These are phyloP conservation scores for Lindbergichthys nudifrons DNA, from an alignment of 2,797 vertebrate genomes.

Conservation along the genomic window DNA sequence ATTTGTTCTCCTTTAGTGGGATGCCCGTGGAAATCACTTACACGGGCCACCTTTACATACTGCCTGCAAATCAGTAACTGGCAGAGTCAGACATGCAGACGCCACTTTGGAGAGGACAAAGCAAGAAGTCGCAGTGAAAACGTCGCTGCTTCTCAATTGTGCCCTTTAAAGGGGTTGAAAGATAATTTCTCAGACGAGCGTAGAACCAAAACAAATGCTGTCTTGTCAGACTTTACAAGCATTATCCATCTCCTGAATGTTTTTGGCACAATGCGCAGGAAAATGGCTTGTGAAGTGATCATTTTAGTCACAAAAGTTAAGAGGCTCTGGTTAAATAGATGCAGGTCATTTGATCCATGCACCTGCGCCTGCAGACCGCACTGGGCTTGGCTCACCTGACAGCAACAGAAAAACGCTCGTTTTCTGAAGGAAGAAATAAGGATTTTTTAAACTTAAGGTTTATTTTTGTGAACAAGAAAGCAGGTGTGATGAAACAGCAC, in stretches of 20 bases:
- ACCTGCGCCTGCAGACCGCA: conserved; percentile 52
- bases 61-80: conserved; percentile 98
- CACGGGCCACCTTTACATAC: conserved; percentile 96
- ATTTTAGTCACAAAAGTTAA: conserved; percentile 72
- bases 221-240: conserved; percentile 83
- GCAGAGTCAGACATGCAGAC: conserved; percentile 98
- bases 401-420: background rate
- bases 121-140: conserved; percentile 82
- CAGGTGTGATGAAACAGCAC: conserved; percentile 43
- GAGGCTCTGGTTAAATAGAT: conserved; percentile 37
- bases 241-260: conserved; percentile 76
- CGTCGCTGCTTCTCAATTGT: conserved; percentile 81
- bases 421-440: background rate
- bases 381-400: conserved; percentile 31
- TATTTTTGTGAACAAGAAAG: conserved; percentile 12
- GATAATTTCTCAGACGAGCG: conserved; percentile 84
- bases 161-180: conserved; percentile 79
- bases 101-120: conserved; percentile 94
- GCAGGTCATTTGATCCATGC: conserved; percentile 58
- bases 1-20: conserved; percentile 99
- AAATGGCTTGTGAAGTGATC: conserved; percentile 66
- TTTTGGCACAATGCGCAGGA: conserved; percentile 63
- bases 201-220: conserved; percentile 75
- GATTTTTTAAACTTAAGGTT: background rate
- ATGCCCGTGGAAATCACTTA: conserved; percentile 97